These are phyloP conservation scores for Fukomys damarensis DNA, from an alignment of 2,113 vertebrate genomes.

Conservation along the genomic window DNA sequence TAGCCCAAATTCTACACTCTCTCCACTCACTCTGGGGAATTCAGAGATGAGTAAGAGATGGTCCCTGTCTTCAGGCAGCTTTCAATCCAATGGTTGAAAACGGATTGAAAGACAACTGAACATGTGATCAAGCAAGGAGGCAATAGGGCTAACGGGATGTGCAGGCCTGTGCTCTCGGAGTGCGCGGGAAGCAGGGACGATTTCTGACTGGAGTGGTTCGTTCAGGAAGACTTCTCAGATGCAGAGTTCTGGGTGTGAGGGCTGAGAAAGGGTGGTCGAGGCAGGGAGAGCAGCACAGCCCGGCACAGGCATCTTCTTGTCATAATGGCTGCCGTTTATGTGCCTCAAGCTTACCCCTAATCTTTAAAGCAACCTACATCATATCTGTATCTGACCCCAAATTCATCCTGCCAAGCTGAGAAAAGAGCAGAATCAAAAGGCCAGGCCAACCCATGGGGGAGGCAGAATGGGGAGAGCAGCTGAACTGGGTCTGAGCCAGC, in stretches of 20 bases:
- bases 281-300: not conserved
- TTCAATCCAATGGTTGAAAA: not conserved
- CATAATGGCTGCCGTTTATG: not conserved
- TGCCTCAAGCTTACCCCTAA: not conserved
- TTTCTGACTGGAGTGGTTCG: not conserved
- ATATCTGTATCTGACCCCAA: not conserved
- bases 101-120: too few relatives aligned
- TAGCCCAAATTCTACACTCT: not conserved
- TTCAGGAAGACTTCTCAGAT: not conserved
- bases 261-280: not conserved
- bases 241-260: not conserved
- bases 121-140: not conserved
- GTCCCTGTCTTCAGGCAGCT: not conserved
- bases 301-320: too few relatives aligned
- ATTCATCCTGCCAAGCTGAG: not conserved
- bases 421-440: not conserved
- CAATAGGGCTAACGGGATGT: accelerated
- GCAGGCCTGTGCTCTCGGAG: not conserved
- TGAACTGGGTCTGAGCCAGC: not conserved
- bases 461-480: not conserved
- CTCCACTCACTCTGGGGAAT: not conserved
- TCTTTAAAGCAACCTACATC: not conserved
- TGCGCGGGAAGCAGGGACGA: not conserved
- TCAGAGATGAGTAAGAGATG: not conserved
- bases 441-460: not conserved